These are phyloP conservation scores for Saguinus midas DNA, from an alignment of 2,113 vertebrate genomes.

Conservation along the genomic window DNA sequence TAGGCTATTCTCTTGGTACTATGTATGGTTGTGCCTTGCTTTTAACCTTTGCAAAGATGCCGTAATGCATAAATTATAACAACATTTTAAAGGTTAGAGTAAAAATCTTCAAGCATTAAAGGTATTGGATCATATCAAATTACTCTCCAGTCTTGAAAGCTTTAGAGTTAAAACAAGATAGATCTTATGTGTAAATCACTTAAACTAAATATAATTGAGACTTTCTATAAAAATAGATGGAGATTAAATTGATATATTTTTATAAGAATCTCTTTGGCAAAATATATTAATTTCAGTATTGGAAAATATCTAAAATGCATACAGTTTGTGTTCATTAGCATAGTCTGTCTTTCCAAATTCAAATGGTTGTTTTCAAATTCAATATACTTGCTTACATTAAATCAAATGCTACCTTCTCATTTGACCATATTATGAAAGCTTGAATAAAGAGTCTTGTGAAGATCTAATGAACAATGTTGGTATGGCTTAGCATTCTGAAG, in stretches of 20 bases:
- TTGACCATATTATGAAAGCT: neutral
- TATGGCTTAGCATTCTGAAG: neutral
- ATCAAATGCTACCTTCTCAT: neutral
- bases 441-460: neutral
- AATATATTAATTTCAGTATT: neutral
- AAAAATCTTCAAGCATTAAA: constrained; percentile 54
- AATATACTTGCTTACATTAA: neutral
- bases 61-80: constrained; percentile 53
- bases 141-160: neutral
- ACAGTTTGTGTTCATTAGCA: neutral
- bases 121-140: neutral
- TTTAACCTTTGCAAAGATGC: constrained; percentile 65
- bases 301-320: neutral
- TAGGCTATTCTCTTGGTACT: neutral
- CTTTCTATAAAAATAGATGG: neutral
- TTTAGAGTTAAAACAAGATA: neutral
- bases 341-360: neutral
- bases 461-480: neutral
- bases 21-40: constrained; percentile 4
- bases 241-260: neutral
- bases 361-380: neutral
- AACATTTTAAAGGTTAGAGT: constrained; percentile 50
- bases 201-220: neutral
- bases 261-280: neutral
- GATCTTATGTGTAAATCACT: neutral